phyloP scores from a whole-genome alignment of 2,797 vertebrate species.

The Atherinosoma microstoma region DNA sequence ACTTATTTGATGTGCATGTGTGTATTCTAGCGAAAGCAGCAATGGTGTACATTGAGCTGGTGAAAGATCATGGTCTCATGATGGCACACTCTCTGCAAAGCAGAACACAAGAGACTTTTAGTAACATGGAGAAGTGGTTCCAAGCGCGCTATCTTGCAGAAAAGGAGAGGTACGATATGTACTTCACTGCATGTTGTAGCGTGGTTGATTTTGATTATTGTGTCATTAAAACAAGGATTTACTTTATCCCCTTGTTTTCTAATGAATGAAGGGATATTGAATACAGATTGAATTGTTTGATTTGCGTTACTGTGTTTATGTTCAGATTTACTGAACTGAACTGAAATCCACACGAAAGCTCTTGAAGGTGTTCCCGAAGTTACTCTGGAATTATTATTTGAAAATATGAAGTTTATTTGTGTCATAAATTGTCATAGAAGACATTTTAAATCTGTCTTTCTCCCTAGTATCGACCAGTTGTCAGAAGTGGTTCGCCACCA shows the following conservation, averaged over 20 bases:
- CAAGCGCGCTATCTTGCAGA: conserved; percentile 84
- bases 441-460: neutral
- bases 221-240: neutral
- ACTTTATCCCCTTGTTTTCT: neutral
- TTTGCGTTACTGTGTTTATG: neutral
- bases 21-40: conserved; percentile 79
- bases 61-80: conserved; percentile 84
- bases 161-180: conserved; percentile 87
- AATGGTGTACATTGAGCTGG: conserved; percentile 83
- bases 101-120: conserved; percentile 79
- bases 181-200: neutral
- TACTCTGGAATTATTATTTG: neutral
- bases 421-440: neutral
- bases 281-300: neutral
- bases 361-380: neutral
- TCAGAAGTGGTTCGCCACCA: conserved; percentile 83
- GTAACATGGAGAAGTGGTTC: conserved; percentile 86
- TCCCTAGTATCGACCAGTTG: conserved; percentile 87
- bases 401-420: neutral
- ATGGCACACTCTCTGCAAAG: conserved; percentile 80
- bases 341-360: neutral
- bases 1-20: conserved; percentile 19
- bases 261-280: neutral
- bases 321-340: neutral
- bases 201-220: neutral